phyloP scores from a whole-genome alignment of 2,888 invertebrate species.

The Hymenopus coronatus region DNA sequence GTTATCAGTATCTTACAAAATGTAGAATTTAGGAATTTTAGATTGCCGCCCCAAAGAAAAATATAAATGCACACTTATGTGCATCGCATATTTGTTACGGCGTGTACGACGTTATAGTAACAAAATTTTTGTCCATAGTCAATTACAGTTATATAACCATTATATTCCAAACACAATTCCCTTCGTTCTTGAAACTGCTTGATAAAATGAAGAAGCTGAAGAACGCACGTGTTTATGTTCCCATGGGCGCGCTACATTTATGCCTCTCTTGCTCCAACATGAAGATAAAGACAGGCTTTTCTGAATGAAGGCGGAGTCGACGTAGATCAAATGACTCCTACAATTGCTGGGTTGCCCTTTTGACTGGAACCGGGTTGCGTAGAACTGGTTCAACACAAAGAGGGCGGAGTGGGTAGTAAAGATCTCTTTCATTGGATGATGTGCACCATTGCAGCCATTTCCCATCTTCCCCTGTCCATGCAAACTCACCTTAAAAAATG shows the following conservation, averaged over 20 bases:
- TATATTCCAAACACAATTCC: no score
- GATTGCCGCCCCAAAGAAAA: no score
- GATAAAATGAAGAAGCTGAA: background rate
- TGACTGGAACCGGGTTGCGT: constrained; percentile 12
- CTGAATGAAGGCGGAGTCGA: constrained; percentile 19
- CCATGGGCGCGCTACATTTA: constrained; percentile 16
- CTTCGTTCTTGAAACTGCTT: background rate
- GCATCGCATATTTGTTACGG: no score
- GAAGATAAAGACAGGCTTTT: background rate
- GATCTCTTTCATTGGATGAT: constrained; percentile 9
- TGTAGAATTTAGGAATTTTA: no score
- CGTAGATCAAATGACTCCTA: constrained; percentile 27
- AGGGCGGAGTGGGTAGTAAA: constrained; percentile 9
- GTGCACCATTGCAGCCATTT: background rate
- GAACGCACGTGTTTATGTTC: constrained; percentile 25
- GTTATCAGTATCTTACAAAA: no score
- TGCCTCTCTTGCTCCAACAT: constrained; percentile 2
- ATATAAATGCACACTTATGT: no score
- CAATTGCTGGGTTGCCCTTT: constrained; percentile 23
- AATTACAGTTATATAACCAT: no score
- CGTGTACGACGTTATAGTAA: no score
- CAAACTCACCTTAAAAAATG: background rate
- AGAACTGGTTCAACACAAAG: background rate
- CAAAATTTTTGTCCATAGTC: no score
- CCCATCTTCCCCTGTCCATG: background rate